Evolutionary conservation across 37 sponge, comb jelly and placozoan genomes (phyloP), one percentile per base, ranked within the genome.

Genomic region (Dysidea cf. avara): DNA sequence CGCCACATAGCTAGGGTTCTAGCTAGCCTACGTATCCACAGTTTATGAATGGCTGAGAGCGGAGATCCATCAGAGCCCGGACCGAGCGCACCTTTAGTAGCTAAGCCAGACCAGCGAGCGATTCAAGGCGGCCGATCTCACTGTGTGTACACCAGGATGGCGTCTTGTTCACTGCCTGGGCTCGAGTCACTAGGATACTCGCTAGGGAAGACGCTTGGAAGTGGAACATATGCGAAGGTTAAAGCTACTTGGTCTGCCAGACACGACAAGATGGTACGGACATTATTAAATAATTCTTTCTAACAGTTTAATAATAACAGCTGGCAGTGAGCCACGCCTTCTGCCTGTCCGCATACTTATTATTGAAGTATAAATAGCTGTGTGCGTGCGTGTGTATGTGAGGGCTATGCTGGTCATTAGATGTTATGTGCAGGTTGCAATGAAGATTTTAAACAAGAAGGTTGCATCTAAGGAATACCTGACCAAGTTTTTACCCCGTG

Each of bases 171-270:
- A 14, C 49, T 78, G 29, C 79, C 79, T 17, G 56, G 69, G 56
- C 74, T 75, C 2, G 77, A 87, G 39, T 33, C 33, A 1, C 62
- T 82, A 26, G 74, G 76, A 16, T 79, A 81, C 56, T 55, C 71
- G 4, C 63, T 66, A 24, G 92, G 88, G 13, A 84, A 83, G 52
- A 84, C 90, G 0, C 76, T 93, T 1, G 94, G 94, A 7, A 81
- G 81, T 54, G 94, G 94, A 24, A 88, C 94, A 2, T 93, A 93
- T 58, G 94, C 94, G 28, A 93, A 93, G 71, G 94, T 93, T 36
- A 85, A 85, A 38, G 88, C 84, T 11, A 88, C 86, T 47, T 86
- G 83, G 84, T 74, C 69, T 9, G 69, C 71, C 16, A 58, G 36
- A 26, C 38, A 60, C 29, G 47, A 74, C 21, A 53, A 68, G 52